These are phyloP conservation scores for Atopsyche davidsoni DNA, from an alignment of 1,140 invertebrate genomes.

Conservation along the genomic window DNA sequence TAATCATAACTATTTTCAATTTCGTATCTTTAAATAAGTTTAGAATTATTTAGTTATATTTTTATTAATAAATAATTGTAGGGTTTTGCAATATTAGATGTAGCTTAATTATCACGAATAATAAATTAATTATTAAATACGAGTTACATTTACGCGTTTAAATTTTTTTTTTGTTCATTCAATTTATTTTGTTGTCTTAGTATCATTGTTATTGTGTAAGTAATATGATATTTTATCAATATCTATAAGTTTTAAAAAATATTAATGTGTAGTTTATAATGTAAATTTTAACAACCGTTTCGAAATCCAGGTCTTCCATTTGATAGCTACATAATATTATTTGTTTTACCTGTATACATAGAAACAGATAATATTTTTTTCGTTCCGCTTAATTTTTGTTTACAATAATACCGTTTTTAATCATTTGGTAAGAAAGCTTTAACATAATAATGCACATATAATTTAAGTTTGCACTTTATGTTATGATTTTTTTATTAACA, in stretches of 20 bases:
- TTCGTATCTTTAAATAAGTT: too few species aligned
- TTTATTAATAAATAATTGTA: too few species aligned
- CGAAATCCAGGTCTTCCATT: constrained; percentile 10
- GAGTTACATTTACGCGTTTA: constrained; percentile 2
- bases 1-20: too few species aligned
- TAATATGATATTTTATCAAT: neutral
- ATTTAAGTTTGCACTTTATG: constrained; percentile 11
- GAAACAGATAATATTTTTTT: neutral
- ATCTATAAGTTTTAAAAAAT: too few species aligned
- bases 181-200: neutral
- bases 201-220: neutral
- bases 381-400: neutral
- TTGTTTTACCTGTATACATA: neutral
- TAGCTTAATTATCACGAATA: too few species aligned
- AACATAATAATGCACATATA: constrained; percentile 2
- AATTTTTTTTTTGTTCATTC: constrained; percentile 1
- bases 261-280: too few species aligned
- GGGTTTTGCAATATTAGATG: constrained; percentile 25
- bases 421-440: constrained; percentile 11
- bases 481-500: too few species aligned
- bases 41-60: too few species aligned
- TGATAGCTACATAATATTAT: neutral
- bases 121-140: too few species aligned
- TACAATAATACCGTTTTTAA: neutral
- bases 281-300: constrained; percentile 1